A percentile compares a stretch with the other conserved stretches of the same genome.
Evolutionary conservation across 2,888 invertebrate genomes (phyloP).

Genomic region (Furcula furcula): DNA sequence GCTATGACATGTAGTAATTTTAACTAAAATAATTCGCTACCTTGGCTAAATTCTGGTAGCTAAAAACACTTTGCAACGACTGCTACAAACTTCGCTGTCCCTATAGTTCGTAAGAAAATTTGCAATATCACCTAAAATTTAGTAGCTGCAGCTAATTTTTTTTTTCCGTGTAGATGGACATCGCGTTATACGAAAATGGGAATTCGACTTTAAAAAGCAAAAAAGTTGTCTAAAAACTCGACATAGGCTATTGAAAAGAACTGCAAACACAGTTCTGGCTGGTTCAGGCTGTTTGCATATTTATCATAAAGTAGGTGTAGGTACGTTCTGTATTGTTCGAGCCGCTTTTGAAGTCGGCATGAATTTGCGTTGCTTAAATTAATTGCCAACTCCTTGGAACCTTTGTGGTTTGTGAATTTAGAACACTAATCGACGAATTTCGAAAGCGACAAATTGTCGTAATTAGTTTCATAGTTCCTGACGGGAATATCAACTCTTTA

Average conservation of each 20-base stretch:
- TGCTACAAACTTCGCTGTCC: too few species aligned
- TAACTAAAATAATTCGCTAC: too few species aligned
- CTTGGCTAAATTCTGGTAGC: too few species aligned
- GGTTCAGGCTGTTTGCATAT: constrained; percentile 40
- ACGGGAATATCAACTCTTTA: constrained; percentile 15
- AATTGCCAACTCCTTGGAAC: constrained; percentile 48
- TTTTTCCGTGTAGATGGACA: too few species aligned
- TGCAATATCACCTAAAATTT: too few species aligned
- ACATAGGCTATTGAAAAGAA: constrained; percentile 23
- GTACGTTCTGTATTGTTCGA: constrained; percentile 49
- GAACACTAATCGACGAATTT: constrained; percentile 30
- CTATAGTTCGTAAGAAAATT: too few species aligned
- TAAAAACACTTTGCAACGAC: too few species aligned
- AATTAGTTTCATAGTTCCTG: constrained; percentile 23
- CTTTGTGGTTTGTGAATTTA: constrained; percentile 40
- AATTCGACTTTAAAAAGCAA: neutral
- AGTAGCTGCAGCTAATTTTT: too few species aligned
- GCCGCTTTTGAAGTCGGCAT: constrained; percentile 39
- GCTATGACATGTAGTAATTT: too few species aligned
- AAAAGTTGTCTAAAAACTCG: constrained; percentile 10
- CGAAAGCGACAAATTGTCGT: constrained; percentile 29
- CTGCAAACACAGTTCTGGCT: constrained; percentile 36
- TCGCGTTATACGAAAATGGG: too few species aligned
- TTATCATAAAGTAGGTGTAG: constrained; percentile 55
- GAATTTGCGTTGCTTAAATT: constrained; percentile 48